Base-by-base conservation (phyloP, 2,888 invertebrate genomes). In the Synergus laeviventris region DNA sequence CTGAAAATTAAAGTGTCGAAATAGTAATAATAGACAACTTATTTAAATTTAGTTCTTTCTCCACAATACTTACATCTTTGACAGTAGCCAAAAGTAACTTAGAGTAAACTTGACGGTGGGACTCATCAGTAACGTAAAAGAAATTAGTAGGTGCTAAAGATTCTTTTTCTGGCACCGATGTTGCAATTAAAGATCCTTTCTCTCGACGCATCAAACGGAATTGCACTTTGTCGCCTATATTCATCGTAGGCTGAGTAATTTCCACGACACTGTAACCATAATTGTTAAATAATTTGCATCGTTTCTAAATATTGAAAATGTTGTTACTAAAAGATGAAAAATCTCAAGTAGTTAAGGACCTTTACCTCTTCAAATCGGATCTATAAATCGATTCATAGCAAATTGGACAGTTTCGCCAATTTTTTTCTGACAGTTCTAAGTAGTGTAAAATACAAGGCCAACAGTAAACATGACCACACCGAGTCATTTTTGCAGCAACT, bases 361-460 rank as follows among this genome's bases (percentile, higher is more conserved):
- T 39, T 75, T 90, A 96, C 94, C 97, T 94, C 93, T 97, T 98
- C 84, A 99, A 93, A 87, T 98, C 97, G 54, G 93, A 92, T 78
- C 94, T 95, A 80, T 95, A 93, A 74, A 99, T 92, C 1, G 95
- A 93, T 86, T 97, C 96, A 84, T 95, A 95, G 91, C 99, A 99
- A 81, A 99, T 98, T 0, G 99, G 99, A 91, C 99, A 99, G 87
- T 95, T 96, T 45, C 95, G 92, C 92, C 95, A 96, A 36, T 94
- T 92, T 88, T 96, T 95, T 85, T 98, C 98, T 74, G 96, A 95
- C 2, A 98, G 92, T 0, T 96, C 95, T 60, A 97, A 93, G 89
- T 98, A 98, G 91, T 98, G 98, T 70, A 99, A 93, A 84, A 98
- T 94, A 88, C 99, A 99, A 0, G 98, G 94, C 98, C 97, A 99